These are phyloP conservation scores for Ramazzottius varieornatus DNA, from an alignment of 2,888 invertebrate genomes.

Conservation along the genomic window DNA sequence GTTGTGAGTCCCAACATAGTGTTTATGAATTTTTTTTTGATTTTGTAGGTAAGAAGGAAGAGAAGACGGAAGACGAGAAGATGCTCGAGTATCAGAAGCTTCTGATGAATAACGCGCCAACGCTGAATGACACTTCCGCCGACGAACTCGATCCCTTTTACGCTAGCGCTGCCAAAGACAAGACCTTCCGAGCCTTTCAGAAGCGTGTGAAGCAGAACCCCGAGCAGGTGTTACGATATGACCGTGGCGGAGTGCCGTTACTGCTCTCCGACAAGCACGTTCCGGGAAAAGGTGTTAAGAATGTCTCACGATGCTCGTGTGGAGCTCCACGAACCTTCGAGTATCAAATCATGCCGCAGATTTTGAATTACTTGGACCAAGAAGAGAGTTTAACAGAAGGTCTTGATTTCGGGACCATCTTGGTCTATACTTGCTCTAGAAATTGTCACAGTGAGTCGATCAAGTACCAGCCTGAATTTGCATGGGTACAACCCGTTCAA, in stretches of 20 bases:
- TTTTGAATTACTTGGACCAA: constrained; percentile 39
- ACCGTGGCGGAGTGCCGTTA: constrained; percentile 47
- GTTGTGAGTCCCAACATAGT: too few species aligned
- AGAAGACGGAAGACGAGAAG: neutral
- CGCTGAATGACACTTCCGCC: neutral
- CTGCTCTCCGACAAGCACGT: constrained; percentile 42
- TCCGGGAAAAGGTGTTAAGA: constrained; percentile 23
- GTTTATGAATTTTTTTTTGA: too few species aligned
- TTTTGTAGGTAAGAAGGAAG: neutral
- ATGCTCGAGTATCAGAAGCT: neutral
- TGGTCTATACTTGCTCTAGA: constrained; percentile 52
- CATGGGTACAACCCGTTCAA: constrained; percentile 75
- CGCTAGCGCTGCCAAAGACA: constrained; percentile 35
- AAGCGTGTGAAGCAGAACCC: constrained; percentile 40
- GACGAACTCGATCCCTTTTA: neutral
- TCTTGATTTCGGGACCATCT: constrained; percentile 70
- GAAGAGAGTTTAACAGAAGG: constrained; percentile 31
- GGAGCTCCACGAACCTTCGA: constrained; percentile 24
- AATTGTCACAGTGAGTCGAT: constrained; percentile 38
- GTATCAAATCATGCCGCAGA: constrained; percentile 51
- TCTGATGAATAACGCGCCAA: neutral
- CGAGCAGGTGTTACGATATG: constrained; percentile 52
- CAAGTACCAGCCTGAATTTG: constrained; percentile 45
- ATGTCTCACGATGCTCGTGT: constrained; percentile 13
- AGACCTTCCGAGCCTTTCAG: constrained; percentile 47